A percentile compares a stretch with the other conserved stretches of the same genome.
phyloP scores from a whole-genome alignment of 2,113 vertebrate genomes.

The Geococcyx californianus region DNA sequence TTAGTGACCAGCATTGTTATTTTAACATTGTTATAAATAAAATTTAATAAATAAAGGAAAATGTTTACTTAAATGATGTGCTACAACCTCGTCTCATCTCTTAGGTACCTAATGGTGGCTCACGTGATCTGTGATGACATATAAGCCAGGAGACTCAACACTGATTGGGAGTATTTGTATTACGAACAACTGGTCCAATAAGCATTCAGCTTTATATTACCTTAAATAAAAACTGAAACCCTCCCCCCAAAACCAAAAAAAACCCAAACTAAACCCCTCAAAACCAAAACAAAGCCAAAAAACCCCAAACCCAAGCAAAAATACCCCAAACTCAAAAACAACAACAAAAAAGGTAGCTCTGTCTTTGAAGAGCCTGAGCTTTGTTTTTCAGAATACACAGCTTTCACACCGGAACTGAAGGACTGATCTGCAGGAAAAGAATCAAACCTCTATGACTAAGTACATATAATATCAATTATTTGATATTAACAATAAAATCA shows the following conservation, averaged over 20 bases:
- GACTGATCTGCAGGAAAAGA: neutral
- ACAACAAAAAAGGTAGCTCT: no score
- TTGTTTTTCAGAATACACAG: neutral
- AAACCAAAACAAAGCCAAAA: no score
- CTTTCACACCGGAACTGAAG: neutral
- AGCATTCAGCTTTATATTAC: neutral
- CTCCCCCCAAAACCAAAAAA: neutral
- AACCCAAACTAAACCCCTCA: no score
- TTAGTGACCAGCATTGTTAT: neutral
- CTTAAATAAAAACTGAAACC: no score
- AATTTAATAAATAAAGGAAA: neutral
- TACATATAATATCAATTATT: neutral
- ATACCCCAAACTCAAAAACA: no score
- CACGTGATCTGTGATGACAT: neutral
- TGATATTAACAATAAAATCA: neutral
- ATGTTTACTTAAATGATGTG: neutral
- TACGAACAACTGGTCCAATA: neutral
- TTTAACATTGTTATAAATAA: neutral
- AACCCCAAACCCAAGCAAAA: no score
- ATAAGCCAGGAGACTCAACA: neutral
- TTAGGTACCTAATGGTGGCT: neutral
- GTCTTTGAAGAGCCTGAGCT: no score
- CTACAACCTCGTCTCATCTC: neutral
- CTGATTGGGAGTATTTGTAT: neutral
- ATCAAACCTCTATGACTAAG: neutral